A percentile compares a stretch with the other conserved stretches of the same genome.
phyloP scores from a whole-genome alignment of 2,797 vertebrate species.

The Parauchenoglanis punctatus region DNA sequence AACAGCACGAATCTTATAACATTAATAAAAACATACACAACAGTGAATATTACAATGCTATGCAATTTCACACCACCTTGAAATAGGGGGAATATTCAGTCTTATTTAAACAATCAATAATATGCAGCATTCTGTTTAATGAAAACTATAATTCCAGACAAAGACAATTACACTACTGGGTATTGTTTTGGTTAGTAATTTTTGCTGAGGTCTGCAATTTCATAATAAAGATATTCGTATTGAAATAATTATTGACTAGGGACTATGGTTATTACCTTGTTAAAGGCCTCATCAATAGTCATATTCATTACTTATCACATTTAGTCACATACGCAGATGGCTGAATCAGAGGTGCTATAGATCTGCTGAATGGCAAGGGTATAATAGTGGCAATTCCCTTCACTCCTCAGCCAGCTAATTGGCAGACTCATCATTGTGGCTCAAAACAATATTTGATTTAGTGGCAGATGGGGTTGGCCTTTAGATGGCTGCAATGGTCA shows the following conservation, averaged over 20 bases:
- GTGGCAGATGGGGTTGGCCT: conserved; percentile 40
- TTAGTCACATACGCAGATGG: conserved; percentile 72
- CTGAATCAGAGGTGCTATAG: conserved; percentile 75
- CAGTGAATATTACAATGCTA: conserved; percentile 76
- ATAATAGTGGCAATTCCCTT: conserved; percentile 68
- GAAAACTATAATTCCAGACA: conserved; percentile 83
- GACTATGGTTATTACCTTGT: conserved; percentile 78
- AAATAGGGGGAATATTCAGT: conserved; percentile 77
- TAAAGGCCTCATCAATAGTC: conserved; percentile 82
- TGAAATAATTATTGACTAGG: conserved; percentile 81
- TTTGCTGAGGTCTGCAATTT: conserved; percentile 77
- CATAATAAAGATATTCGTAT: conserved; percentile 81
- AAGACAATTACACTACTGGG: conserved; percentile 77
- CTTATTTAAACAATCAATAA: conserved; percentile 85
- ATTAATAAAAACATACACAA: conserved; percentile 73
- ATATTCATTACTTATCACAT: conserved; percentile 80
- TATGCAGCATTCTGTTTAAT: conserved; percentile 80
- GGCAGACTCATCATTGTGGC: conserved; percentile 61
- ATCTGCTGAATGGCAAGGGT: conserved; percentile 67
- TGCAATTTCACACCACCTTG: conserved; percentile 75
- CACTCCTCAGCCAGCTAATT: conserved; percentile 62
- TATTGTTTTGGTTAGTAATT: conserved; percentile 77
- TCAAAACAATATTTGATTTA: conserved; percentile 63
- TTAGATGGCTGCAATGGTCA: conserved; percentile 34
- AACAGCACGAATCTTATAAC: conserved; percentile 64